Evolutionary conservation across 2,797 vertebrate species (phyloP).

Genomic region (Menidia menidia): DNA sequence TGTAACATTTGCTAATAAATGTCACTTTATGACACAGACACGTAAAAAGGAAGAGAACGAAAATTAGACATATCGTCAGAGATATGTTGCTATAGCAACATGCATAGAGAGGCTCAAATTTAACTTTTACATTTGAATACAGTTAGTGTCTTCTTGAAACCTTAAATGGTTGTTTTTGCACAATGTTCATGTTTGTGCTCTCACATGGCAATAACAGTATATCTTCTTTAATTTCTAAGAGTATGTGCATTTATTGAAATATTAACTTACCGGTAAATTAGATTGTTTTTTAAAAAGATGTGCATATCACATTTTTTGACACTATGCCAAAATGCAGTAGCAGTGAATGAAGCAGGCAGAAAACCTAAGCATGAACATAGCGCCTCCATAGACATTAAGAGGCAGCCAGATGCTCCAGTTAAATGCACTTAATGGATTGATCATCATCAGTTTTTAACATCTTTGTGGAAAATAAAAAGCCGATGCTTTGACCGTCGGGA

Average conservation of each 20-base stretch:
- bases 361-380: background rate
- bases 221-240: no score
- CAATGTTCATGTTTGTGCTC: constrained; percentile 4
- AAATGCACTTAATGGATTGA: background rate
- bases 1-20: constrained; percentile 8
- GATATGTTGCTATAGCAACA: constrained; percentile 45
- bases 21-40: constrained; percentile 21
- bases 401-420: background rate
- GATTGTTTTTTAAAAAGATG: background rate
- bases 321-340: background rate
- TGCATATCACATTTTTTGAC: background rate
- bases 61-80: constrained; percentile 28
- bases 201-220: background rate
- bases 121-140: constrained; percentile 25
- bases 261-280: no score
- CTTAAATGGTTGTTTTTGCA: constrained; percentile 2
- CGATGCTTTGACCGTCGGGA: background rate
- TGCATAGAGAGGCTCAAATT: constrained; percentile 19
- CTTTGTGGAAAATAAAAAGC: background rate
- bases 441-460: background rate
- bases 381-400: background rate
- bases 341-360: background rate
- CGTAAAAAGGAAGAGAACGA: constrained; percentile 13
- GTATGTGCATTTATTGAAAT: no score
- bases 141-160: background rate